phyloP scores from a whole-genome alignment of 2,113 vertebrate genomes.

The Etia nguti region DNA sequence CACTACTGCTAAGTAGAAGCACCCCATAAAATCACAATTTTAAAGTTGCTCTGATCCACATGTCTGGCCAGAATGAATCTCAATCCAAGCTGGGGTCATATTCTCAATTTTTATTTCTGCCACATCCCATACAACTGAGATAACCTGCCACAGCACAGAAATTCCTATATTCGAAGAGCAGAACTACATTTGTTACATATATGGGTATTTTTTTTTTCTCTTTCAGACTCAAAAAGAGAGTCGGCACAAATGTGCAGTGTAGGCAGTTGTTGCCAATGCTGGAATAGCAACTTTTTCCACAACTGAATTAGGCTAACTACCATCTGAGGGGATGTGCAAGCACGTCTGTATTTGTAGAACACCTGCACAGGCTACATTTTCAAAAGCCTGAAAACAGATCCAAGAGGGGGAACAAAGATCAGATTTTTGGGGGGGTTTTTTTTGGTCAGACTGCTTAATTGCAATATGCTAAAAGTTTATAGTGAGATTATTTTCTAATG shows the following conservation, averaged over 20 bases:
- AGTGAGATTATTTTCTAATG: not conserved
- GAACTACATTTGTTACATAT: not conserved
- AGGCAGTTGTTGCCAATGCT: not conserved
- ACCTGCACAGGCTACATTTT: not conserved
- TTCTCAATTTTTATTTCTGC: not conserved
- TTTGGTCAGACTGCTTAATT: not conserved
- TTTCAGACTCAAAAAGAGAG: not conserved
- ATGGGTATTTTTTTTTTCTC: not conserved
- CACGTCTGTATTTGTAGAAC: not conserved
- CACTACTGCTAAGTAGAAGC: not conserved
- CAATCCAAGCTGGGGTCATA: not conserved
- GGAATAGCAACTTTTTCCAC: not conserved
- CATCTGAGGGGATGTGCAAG: not conserved
- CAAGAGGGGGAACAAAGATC: not conserved
- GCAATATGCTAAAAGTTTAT: not conserved
- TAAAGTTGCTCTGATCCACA: not conserved
- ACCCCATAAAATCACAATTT: not conserved
- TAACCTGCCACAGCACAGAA: not conserved
- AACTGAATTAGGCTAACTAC: not conserved
- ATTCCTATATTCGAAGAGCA: not conserved
- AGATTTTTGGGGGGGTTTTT: not conserved
- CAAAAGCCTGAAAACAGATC: not conserved
- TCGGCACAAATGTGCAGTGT: not conserved
- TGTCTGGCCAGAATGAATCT: not conserved
- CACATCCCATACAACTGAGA: not conserved